These are phyloP conservation scores for Exocentrus adspersus DNA, from an alignment of 2,888 invertebrate genomes.

Conservation along the genomic window DNA sequence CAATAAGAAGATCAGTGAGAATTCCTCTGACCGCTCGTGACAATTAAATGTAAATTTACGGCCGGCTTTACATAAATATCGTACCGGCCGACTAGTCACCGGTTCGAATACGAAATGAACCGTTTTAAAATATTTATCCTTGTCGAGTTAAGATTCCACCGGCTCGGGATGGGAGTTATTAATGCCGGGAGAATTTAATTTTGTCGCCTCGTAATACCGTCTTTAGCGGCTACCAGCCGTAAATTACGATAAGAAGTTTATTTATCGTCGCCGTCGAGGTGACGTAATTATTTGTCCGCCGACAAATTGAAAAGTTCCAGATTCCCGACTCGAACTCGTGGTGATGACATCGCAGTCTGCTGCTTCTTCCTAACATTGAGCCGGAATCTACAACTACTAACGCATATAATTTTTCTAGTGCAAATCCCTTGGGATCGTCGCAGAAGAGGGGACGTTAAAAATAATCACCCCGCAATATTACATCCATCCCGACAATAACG, in stretches of 20 bases:
- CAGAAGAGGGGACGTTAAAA: conserved; percentile 3
- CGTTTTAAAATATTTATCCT: conserved; percentile 58
- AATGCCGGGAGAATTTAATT: conserved; percentile 53
- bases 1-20: conserved; percentile 35
- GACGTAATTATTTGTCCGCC: conserved; percentile 8
- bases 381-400: too few species aligned
- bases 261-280: conserved; percentile 41
- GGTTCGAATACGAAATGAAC: conserved; percentile 57
- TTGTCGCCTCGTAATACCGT: conserved; percentile 46
- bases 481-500: conserved; percentile 14
- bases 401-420: too few species aligned
- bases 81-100: conserved; percentile 52
- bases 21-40: conserved; percentile 44
- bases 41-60: conserved; percentile 58
- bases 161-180: conserved; percentile 48
- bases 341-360: too few species aligned
- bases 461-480: not conserved
- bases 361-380: too few species aligned
- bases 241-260: conserved; percentile 40
- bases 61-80: conserved; percentile 56
- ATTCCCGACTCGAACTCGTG: too few species aligned
- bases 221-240: conserved; percentile 42
- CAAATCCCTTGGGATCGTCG: too few species aligned
- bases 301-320: conserved; percentile 4
- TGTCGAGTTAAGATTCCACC: conserved; percentile 54